Base-by-base conservation (phyloP, 2,888 invertebrate species). In the Aphodius granarius region DNA sequence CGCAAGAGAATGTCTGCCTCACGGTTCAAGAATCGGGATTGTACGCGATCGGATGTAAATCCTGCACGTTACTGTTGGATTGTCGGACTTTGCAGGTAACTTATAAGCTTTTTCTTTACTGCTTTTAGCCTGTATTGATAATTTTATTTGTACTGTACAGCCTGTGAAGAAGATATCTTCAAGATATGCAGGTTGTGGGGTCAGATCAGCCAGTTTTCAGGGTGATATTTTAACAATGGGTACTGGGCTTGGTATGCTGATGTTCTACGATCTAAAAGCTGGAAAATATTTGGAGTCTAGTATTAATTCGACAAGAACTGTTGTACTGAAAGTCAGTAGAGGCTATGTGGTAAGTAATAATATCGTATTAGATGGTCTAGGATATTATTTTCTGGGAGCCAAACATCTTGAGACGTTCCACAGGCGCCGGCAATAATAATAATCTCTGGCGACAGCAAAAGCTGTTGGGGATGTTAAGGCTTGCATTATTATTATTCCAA, bases 41-140 rank as follows among this genome's bases (percentile, higher is more conserved):
- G 66, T 98, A 98, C 87, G 97, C 97, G 0, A 94, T 98, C 68
- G 98, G 98, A 0, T 97, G 97, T 84, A 94, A 96, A 81, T 97
- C 97, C 0, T 96, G 97, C 86, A 96, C 97, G 0, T 90, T 97
- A 71, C 89, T 98, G 17, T 88, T 98, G 77, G 98, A 98, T 88
- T 94, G 96, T 22, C 90, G 97, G 81, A 96, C 96, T 20, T 88
- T 97, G 77, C 96, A 94, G 85, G 90, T 66, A 74, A 16, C 64
- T 68, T 74, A 19, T 18, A 73, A 77, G 9, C 62, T 71, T 63
- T 21, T 62, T 72, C 23, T 3, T 73, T 43, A 43, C 71, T 63
- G 19, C 66, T 70, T 22, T 13, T 73, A 18, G 62, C 18, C 21
- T 73, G 0, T 16, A 63, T 63, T 65, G n/a, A 63, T 70, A 17